Percentiles rank a stretch among this genome's conserved stretches.
Conservation (phyloP, 2,888 invertebrate species). For the Drosophila conformis region DNA sequence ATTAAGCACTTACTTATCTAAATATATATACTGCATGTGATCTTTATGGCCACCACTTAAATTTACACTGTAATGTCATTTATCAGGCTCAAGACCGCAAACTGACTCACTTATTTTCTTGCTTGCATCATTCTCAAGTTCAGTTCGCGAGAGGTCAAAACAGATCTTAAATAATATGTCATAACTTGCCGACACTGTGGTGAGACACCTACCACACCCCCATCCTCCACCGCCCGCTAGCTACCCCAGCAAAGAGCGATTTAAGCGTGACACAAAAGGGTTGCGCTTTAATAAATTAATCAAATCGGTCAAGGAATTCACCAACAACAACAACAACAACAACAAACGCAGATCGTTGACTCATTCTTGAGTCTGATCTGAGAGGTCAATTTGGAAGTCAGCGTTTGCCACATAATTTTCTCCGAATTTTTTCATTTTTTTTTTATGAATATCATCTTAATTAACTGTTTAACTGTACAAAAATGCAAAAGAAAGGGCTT, state of each 20-base stretch:
- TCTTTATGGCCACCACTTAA: neutral
- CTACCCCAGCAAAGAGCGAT: conserved; percentile 1
- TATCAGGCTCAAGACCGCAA: neutral
- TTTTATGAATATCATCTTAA: conserved; percentile 69
- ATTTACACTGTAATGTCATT: conserved; percentile 25
- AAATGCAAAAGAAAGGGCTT: conserved; percentile 21
- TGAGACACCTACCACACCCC: conserved; percentile 1
- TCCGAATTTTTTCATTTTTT: conserved; percentile 53
- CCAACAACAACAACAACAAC: conserved; percentile 3
- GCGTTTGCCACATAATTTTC: conserved; percentile 53
- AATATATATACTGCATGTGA: neutral
- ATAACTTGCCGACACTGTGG: conserved; percentile 73
- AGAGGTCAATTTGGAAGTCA: conserved; percentile 65
- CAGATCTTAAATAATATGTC: conserved; percentile 51
- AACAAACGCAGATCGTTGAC: conserved; percentile 29
- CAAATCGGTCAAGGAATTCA: conserved; percentile 76
- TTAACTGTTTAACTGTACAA: conserved; percentile 73
- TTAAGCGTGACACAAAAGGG: conserved; percentile 61
- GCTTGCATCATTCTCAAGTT: conserved; percentile 76
- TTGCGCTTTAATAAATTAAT: conserved; percentile 80
- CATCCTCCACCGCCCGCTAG: neutral
- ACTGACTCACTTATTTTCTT: conserved; percentile 58
- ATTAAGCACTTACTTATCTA: neutral
- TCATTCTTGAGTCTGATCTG: conserved; percentile 52
- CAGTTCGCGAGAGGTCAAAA: conserved; percentile 62